Conservation (phyloP, 2,113 vertebrate species). For the Promerops cafer region DNA sequence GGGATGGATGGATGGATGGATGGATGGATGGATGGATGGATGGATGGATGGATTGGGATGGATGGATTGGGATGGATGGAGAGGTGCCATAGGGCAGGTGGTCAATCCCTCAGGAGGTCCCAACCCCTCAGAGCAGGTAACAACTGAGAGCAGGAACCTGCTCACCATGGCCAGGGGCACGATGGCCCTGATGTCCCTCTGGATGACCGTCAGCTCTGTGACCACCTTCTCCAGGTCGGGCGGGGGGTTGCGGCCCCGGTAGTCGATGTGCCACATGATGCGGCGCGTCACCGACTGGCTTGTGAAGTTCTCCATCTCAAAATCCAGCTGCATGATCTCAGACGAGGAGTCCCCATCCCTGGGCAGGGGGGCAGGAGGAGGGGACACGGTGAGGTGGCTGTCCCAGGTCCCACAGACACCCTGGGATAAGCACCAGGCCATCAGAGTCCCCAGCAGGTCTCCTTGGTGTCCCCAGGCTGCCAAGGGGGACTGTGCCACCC, state of each 20-base stretch:
- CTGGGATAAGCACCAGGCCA: fast-evolving
- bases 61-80: not conserved
- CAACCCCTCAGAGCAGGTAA: not conserved
- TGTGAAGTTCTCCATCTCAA: constrained; percentile 99
- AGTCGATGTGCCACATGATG: constrained; percentile 99
- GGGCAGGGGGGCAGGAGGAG: not conserved
- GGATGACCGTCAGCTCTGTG: constrained; percentile 92
- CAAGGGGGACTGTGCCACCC: not conserved
- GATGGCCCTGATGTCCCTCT: constrained; percentile 93
- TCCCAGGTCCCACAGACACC: not conserved
- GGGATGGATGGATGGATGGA: not conserved
- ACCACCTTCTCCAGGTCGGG: constrained; percentile 92
- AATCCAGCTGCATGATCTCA: constrained; percentile 96
- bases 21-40: not conserved
- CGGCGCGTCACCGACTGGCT: constrained; percentile 95
- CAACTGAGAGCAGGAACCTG: not conserved
- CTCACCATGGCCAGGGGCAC: constrained; percentile 96
- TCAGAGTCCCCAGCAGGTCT: not conserved
- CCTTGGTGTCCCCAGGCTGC: not conserved
- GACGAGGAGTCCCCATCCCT: constrained; percentile 81
- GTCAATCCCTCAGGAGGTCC: not conserved
- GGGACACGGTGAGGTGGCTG: not conserved
- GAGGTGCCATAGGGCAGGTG: fast-evolving
- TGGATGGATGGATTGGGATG: not conserved
- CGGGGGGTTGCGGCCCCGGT: constrained; percentile 82